phyloP scores from a whole-genome alignment of 2,113 vertebrate genomes.

The Podarcis muralis region DNA sequence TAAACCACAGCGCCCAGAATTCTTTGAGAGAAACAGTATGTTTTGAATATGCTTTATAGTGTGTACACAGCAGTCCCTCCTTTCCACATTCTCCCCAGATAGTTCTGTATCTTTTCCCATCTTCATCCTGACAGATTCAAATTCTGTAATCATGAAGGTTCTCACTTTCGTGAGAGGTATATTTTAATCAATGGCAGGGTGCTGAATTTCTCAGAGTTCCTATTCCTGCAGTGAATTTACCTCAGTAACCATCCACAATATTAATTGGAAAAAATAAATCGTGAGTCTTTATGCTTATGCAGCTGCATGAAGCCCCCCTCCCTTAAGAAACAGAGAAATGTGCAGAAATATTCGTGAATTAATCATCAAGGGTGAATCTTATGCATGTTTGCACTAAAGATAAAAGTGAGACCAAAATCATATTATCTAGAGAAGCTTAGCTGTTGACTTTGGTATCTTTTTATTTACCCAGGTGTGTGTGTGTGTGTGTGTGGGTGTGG shows the following conservation, averaged over 20 bases:
- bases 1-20: too few relatives aligned
- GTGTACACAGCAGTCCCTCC: too few relatives aligned
- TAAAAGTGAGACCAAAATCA: background rate
- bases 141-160: background rate
- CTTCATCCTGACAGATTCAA: background rate
- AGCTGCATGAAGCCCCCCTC: background rate
- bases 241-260: background rate
- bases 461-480: background rate
- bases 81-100: background rate
- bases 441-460: background rate
- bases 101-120: background rate
- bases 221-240: slow-evolving; percentile 1
- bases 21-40: too few relatives aligned
- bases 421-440: background rate
- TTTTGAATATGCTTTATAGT: too few relatives aligned
- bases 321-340: slow-evolving; percentile 5
- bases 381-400: background rate
- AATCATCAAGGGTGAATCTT: background rate
- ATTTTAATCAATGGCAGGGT: slow-evolving; percentile 18
- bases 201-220: slow-evolving; percentile 4
- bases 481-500: too few relatives aligned
- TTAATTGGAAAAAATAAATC: background rate
- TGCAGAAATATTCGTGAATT: slow-evolving; percentile 10
- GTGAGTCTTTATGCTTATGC: background rate
- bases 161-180: background rate